These are phyloP conservation scores for Drosophila acutilabella DNA, from an alignment of 2,888 invertebrate species.

Conservation along the genomic window DNA sequence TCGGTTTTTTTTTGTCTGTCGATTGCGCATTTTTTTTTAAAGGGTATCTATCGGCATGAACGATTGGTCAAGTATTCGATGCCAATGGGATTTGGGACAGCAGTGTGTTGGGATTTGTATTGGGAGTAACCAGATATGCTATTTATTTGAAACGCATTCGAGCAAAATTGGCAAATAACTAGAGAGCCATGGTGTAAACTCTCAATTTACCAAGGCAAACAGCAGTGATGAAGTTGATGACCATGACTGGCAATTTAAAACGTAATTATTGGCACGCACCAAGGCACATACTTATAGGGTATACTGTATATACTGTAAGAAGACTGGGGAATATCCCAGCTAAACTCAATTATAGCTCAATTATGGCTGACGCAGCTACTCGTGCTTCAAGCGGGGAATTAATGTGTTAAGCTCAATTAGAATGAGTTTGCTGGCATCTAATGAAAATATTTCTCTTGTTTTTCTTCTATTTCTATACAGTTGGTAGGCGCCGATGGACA, in stretches of 20 bases:
- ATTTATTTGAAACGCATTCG: conserved; percentile 51
- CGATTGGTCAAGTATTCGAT: background rate
- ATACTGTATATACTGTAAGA: background rate
- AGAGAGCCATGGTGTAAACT: conserved; percentile 31
- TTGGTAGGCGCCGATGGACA: conserved; percentile 92
- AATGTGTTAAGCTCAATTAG: conserved; percentile 73
- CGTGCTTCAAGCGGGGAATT: conserved; percentile 47
- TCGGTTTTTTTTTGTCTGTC: background rate
- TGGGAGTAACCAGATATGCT: conserved; percentile 56
- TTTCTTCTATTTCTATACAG: conserved; percentile 86
- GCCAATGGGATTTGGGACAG: conserved; percentile 4
- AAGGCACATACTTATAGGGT: conserved; percentile 9
- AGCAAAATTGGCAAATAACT: conserved; percentile 63
- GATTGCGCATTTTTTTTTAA: conserved; percentile 4
- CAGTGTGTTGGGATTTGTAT: conserved; percentile 7
- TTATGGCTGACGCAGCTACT: conserved; percentile 60
- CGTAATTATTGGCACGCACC: conserved; percentile 61
- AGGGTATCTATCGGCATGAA: conserved; percentile 1
- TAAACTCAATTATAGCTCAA: conserved; percentile 72
- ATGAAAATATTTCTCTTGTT: conserved; percentile 42
- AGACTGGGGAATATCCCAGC: conserved; percentile 27
- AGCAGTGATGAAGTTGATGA: conserved; percentile 36
- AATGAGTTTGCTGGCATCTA: conserved; percentile 38
- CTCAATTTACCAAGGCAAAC: conserved; percentile 68
- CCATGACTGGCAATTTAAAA: conserved; percentile 74